Evolutionary conservation across 2,797 vertebrate species (phyloP), one percentile per base, ranked within the genome.

Genomic region (Lagocephalus sceleratus): DNA sequence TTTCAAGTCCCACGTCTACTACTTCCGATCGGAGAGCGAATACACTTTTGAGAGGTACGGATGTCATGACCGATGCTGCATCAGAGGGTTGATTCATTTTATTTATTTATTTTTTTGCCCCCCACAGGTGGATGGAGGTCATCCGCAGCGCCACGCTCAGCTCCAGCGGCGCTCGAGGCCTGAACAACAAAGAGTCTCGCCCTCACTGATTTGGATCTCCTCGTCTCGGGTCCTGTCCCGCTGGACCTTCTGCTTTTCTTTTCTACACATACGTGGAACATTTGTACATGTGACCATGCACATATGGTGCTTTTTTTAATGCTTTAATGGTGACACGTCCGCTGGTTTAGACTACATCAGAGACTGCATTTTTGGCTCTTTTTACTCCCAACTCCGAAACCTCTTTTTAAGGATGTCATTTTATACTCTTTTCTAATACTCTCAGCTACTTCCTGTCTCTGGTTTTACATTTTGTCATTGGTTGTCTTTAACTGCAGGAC

Each of bases 1-100:
- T 71, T 99, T 98, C 91, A 99, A 98, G 83, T 99, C 97, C 71
- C 97, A 99, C 0, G 90, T 99, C 70, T 99, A 99, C 86, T 99
- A 95, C 79, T 99, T 99, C 91, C 89, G 97, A 89, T 96, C 97
- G 0, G 97, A 99, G 82, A 98, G 94, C 9, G 94, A 98, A 84
- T 98, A 98, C 77, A 94, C 94, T 0, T 99, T 98, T 46, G 95
- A 98, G 79, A 94, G 97, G 97, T 98, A 87, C 41, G 2, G 15
- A 1, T 35, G 40, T 38, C 14, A 21, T 20, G 0, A 25, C 23
- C 12, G 32, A 42, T 43, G 25, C 32, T 12, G 2, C 23, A 11
- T 41, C 32, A 14, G 41, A 6, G 19, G 4, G 12, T 45, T 39
- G 23, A 47, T 39, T 8, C 21, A 3, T 2, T 5, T 7, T n/a